Evolutionary conservation across 2,113 vertebrate species (phyloP), one percentile per base, ranked within the genome.

Genomic region (Hippocampus zosterae): DNA sequence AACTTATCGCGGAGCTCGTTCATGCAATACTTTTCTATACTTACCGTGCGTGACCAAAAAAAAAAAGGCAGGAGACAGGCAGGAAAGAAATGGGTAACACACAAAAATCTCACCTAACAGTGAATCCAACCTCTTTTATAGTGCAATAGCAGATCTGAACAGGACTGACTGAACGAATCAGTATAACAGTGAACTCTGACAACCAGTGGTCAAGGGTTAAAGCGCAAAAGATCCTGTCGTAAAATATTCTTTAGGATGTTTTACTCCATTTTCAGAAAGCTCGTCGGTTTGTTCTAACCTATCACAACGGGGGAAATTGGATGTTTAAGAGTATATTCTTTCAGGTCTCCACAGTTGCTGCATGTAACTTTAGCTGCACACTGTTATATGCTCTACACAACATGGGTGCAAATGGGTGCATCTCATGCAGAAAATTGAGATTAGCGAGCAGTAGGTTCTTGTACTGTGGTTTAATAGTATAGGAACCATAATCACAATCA

Each of bases 21-120:
- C 92, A 93, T 93, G 92, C 92, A 92, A 68, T 56, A 27, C 27
- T 75, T 77, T 66, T 70, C 71, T 71, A 52, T 84, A 90, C 91
- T 91, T 90, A 92, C 87, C 15, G 71, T 16, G 6, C 69, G 60
- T 27, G 73, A 76, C 27, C 60, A 78, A 71, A 33, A 4, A 33
- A 33, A 33, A 33, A 33, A 82, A 78, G 68, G 71, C 73, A 80
- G 73, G 86, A 78, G 67, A 72, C 73, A 79, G 73, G 86, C 88
- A 89, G 82, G 67, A 76, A 83, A 80, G 80, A 73, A 81, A 81
- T 50, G 23, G 50, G 40, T 29, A 59, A 52, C 11, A 65, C 23
- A 33, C 68, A 69, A 48, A 61, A 69, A 69, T 23, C 40, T 16
- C 33, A 40, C 33, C 56, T 44, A 73, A 80, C 41, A 40, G 33